phyloP scores from a whole-genome alignment of 1,140 invertebrate genomes.

The Aricia agestis region DNA sequence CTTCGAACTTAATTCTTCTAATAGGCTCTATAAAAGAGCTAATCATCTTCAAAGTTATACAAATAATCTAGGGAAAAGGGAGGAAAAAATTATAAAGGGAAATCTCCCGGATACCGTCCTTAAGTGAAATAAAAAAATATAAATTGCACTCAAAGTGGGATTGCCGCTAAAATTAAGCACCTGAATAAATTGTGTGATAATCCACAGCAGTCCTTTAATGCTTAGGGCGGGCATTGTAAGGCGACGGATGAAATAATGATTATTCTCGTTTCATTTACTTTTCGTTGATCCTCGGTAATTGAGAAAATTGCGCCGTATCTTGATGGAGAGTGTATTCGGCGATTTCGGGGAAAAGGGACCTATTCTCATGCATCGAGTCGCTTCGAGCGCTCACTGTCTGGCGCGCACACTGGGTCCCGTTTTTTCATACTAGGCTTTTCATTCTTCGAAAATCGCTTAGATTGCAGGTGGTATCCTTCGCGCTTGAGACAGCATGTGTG shows the following conservation, averaged over 20 bases:
- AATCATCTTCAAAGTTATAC: neutral
- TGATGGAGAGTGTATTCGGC: conserved; percentile 58
- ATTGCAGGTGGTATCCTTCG: too few relatives aligned
- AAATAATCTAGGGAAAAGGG: neutral
- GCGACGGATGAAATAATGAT: conserved; percentile 69
- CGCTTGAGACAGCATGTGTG: too few relatives aligned
- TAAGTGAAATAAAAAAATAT: conserved; percentile 69
- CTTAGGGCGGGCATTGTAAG: conserved; percentile 45
- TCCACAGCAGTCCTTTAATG: conserved; percentile 69
- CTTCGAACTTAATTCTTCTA: neutral
- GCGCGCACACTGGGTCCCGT: too few relatives aligned
- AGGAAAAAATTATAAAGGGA: conserved; percentile 36
- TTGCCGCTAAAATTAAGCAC: conserved; percentile 72
- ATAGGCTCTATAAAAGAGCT: neutral
- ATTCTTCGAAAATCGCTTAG: too few relatives aligned
- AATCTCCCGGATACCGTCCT: conserved; percentile 50
- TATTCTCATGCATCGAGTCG: too few relatives aligned
- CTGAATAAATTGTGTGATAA: conserved; percentile 76
- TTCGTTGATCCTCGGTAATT: conserved; percentile 68
- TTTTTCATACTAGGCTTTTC: too few relatives aligned
- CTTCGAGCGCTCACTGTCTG: too few relatives aligned
- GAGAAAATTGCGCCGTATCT: conserved; percentile 66
- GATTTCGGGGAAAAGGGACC: conserved; percentile 36
- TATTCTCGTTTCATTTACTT: conserved; percentile 73
- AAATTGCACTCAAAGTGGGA: conserved; percentile 64